Evolutionary conservation across 1,140 invertebrate species (phyloP).

Genomic region (Drosophila sechellia): DNA sequence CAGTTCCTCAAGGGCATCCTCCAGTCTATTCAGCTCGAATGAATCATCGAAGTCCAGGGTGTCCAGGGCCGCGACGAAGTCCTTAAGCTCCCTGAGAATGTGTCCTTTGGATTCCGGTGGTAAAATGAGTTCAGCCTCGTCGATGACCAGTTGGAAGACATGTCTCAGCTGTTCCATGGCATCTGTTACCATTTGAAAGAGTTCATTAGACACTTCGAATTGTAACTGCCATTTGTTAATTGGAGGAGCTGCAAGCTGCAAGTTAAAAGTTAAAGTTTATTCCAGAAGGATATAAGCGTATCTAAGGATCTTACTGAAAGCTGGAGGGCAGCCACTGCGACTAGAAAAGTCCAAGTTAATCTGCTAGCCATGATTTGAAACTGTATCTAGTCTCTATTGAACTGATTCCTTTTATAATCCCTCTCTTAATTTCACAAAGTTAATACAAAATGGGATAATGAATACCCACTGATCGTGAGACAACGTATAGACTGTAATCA

Average conservation of each 20-base stretch:
- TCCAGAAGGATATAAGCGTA: too few species aligned
- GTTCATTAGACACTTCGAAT: conserved; percentile 21
- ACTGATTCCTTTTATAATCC: conserved; percentile 13
- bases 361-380: conserved; percentile 5
- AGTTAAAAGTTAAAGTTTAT: neutral
- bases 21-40: conserved; percentile 12
- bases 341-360: conserved; percentile 36
- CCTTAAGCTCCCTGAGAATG: conserved; percentile 5
- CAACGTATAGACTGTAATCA: conserved; percentile 51
- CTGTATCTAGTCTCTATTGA: neutral
- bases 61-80: conserved; percentile 3
- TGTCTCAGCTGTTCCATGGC: conserved; percentile 7
- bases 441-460: conserved; percentile 20
- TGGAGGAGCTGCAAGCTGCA: conserved; percentile 19
- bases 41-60: conserved; percentile 24
- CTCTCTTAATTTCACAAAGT: neutral
- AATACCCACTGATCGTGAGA: conserved; percentile 26
- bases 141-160: conserved; percentile 41
- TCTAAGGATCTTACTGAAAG: conserved; percentile 32
- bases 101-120: conserved; percentile 5
- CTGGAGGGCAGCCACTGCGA: conserved; percentile 24
- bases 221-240: conserved; percentile 23
- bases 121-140: conserved; percentile 29
- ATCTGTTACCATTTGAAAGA: neutral
- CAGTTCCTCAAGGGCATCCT: neutral